Conservation (phyloP, 2,797 vertebrate genomes). For the Siniperca obscura region DNA sequence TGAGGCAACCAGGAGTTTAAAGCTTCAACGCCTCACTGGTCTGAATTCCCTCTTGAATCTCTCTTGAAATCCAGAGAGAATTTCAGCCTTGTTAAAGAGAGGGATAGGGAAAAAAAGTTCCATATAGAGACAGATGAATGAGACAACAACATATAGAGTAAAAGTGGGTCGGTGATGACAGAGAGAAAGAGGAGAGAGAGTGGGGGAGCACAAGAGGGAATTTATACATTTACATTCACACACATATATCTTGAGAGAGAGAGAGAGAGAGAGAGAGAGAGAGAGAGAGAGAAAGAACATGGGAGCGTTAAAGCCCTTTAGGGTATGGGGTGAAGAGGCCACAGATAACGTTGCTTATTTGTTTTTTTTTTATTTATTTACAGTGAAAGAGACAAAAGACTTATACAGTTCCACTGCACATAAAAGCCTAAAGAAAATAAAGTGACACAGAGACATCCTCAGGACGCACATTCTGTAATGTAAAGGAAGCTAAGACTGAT, state of each 20-base stretch:
- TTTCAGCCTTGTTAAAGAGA: conserved; percentile 51
- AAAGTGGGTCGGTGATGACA: conserved; percentile 59
- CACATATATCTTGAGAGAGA: not conserved
- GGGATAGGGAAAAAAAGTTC: not conserved
- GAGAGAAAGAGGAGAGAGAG: conserved; percentile 4
- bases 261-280: too few relatives aligned
- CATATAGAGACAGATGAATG: conserved; percentile 54
- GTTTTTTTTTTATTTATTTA: conserved; percentile 9
- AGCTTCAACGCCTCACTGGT: conserved; percentile 56
- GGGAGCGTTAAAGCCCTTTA: conserved; percentile 19
- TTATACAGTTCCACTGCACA: conserved; percentile 28
- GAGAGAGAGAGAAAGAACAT: conserved; percentile 9
- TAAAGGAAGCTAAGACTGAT: conserved; percentile 8
- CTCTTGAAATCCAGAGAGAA: conserved; percentile 64
- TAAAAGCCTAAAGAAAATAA: conserved; percentile 22
- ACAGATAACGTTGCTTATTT: conserved; percentile 22
- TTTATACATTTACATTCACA: conserved; percentile 28
- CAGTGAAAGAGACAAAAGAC: conserved; percentile 40
- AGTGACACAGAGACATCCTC: conserved; percentile 11
- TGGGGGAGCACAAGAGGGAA: conserved; percentile 3
- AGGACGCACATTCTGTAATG: not conserved
- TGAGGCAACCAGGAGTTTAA: conserved; percentile 58
- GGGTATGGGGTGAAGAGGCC: conserved; percentile 6
- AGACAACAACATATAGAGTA: conserved; percentile 36
- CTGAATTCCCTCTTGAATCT: conserved; percentile 58